These are phyloP conservation scores for Ditylenchus dipsaci DNA, from an alignment of 1,140 invertebrate genomes.

Conservation along the genomic window DNA sequence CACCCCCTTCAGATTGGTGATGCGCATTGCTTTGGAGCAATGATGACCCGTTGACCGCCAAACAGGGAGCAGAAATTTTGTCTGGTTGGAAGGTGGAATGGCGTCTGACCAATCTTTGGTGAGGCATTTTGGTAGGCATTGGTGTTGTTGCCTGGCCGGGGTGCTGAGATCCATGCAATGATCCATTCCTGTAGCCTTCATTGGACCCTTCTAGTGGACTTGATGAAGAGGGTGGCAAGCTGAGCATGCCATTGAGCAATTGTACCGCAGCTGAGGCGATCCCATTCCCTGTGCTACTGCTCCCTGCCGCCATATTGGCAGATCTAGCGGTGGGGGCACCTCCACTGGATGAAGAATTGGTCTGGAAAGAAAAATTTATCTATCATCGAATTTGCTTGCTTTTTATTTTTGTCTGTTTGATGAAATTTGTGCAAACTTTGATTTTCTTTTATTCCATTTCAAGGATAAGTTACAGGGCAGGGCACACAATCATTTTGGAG, in stretches of 20 bases:
- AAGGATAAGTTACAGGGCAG: too few relatives aligned
- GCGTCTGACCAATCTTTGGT: constrained; percentile 24
- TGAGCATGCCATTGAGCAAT: neutral
- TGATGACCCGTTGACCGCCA: neutral
- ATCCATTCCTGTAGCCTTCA: too few relatives aligned
- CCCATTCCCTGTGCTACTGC: neutral
- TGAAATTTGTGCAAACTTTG: neutral
- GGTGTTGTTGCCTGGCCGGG: neutral
- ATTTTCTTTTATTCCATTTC: too few relatives aligned
- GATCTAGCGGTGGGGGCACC: too few relatives aligned
- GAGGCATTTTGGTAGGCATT: constrained; percentile 3
- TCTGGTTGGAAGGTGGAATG: constrained; percentile 41
- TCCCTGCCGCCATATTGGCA: neutral
- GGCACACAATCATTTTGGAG: too few relatives aligned
- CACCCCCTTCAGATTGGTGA: neutral
- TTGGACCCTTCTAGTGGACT: too few relatives aligned
- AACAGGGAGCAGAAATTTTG: neutral
- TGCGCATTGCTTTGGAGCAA: neutral
- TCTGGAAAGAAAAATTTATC: neutral
- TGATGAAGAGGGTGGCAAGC: neutral
- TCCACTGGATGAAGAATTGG: too few relatives aligned
- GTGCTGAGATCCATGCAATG: neutral
- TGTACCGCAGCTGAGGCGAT: neutral
- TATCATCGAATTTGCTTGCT: neutral
- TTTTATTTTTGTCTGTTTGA: neutral